Conservation (phyloP, 2,113 vertebrate species). For the Zapornia atra region DNA sequence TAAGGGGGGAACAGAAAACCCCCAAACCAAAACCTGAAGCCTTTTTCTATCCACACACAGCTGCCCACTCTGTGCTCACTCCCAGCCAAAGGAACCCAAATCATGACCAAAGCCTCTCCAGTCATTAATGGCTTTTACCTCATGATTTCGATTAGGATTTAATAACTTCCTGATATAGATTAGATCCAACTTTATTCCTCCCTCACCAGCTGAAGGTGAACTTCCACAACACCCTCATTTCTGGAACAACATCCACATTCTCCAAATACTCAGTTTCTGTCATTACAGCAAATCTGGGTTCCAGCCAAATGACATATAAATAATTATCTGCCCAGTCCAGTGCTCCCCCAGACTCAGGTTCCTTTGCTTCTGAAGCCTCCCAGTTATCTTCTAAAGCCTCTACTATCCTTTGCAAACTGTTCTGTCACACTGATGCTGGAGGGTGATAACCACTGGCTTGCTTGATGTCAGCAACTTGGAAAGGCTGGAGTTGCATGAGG, state of each 20-base stretch:
- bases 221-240: background rate
- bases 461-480: background rate
- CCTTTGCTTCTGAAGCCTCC: background rate
- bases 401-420: background rate
- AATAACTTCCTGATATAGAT: background rate
- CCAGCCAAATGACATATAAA: background rate
- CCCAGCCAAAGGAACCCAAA: background rate
- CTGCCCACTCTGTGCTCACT: background rate
- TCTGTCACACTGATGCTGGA: background rate
- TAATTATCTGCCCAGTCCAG: background rate
- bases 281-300: background rate
- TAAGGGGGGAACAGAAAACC: background rate
- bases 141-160: background rate
- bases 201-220: background rate
- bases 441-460: background rate
- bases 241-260: background rate
- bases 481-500: background rate
- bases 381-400: background rate
- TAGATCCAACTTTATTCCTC: background rate
- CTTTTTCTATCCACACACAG: background rate
- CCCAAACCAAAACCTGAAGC: background rate
- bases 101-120: background rate
- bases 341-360: background rate
- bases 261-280: background rate
- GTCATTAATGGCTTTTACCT: background rate